Evolutionary conservation across 2,888 invertebrate genomes (phyloP).

Genomic region (Orthosia gothica): DNA sequence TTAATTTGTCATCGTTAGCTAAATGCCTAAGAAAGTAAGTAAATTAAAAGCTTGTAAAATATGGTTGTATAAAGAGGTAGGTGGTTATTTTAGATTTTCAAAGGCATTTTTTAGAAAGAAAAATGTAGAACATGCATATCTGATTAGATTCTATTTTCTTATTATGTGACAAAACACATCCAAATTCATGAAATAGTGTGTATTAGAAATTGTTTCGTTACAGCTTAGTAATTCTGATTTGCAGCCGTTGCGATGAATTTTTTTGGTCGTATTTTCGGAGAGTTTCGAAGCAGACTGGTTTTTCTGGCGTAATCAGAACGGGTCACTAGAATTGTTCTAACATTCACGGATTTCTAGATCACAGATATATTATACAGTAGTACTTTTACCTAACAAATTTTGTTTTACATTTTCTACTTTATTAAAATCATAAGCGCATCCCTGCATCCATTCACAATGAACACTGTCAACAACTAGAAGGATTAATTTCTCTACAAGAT

Average conservation of each 20-base stretch:
- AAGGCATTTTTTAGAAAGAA: neutral
- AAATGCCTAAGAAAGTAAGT: too few relatives aligned
- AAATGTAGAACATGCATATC: neutral
- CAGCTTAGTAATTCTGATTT: conserved; percentile 44
- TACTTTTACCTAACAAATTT: too few relatives aligned
- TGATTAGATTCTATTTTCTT: conserved; percentile 19
- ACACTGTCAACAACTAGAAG: too few relatives aligned
- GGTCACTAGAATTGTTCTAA: neutral
- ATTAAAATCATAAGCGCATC: too few relatives aligned
- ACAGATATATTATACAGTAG: too few relatives aligned
- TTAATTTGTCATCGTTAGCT: too few relatives aligned
- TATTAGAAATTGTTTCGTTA: conserved; percentile 50
- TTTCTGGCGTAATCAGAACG: conserved; percentile 7
- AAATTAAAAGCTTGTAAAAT: too few relatives aligned
- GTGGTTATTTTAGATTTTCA: neutral
- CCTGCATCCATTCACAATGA: too few relatives aligned
- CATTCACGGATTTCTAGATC: too few relatives aligned
- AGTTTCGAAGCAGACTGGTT: conserved; percentile 9
- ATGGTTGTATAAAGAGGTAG: too few relatives aligned
- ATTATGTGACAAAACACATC: conserved; percentile 37
- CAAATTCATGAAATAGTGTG: conserved; percentile 54
- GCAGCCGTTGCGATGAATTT: conserved; percentile 26
- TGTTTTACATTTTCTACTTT: too few relatives aligned
- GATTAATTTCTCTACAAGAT: too few relatives aligned
- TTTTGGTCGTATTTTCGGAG: conserved; percentile 11